These are phyloP conservation scores for Nansenia antarctica DNA, from an alignment of 2,113 vertebrate genomes.

Conservation along the genomic window DNA sequence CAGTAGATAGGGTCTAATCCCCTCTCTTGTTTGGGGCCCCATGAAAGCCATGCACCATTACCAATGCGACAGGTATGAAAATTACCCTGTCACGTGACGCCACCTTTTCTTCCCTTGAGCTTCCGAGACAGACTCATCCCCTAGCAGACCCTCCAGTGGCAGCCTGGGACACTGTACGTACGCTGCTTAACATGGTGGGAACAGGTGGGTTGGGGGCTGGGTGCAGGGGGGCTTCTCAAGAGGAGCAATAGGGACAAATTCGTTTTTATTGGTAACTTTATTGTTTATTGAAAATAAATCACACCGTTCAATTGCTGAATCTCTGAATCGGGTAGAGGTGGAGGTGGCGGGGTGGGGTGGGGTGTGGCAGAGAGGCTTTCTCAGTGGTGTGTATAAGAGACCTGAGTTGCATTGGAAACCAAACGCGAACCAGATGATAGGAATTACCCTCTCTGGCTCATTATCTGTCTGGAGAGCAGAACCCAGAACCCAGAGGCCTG, in stretches of 20 bases:
- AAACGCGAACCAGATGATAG: not conserved
- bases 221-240: not conserved
- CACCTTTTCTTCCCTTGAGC: conserved; percentile 18
- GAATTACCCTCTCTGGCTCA: conserved; percentile 5
- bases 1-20: conserved; percentile 45
- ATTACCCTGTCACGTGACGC: conserved; percentile 50
- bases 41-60: conserved; percentile 54
- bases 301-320: no score
- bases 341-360: not conserved
- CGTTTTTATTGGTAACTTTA: not conserved
- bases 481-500: not conserved
- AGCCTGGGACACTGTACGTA: not conserved
- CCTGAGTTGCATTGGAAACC: not conserved
- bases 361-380: not conserved
- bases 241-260: not conserved
- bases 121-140: conserved; percentile 30
- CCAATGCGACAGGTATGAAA: conserved; percentile 70
- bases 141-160: conserved; percentile 10
- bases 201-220: not conserved
- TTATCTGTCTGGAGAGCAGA: conserved; percentile 33
- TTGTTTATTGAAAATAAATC: no score
- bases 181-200: no score
- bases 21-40: conserved; percentile 52
- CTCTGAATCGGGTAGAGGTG: no score
- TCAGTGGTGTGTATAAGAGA: not conserved